Evolutionary conservation across 2,113 vertebrate genomes (phyloP).

Genomic region (Chitala chitala): DNA sequence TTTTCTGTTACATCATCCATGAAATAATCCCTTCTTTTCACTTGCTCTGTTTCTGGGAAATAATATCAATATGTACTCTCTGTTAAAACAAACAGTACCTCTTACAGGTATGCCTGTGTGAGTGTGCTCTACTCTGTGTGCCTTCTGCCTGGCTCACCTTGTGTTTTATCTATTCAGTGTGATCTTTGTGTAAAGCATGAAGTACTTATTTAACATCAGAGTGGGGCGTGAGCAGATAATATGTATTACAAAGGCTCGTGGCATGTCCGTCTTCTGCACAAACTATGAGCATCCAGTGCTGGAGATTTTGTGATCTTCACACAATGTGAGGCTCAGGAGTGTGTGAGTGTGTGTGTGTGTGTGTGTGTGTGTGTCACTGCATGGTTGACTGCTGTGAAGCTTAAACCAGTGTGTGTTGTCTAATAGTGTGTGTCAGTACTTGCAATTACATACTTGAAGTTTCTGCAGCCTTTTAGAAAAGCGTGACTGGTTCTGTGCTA

Average conservation of each 20-base stretch:
- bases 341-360: not conserved
- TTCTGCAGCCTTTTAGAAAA: not conserved
- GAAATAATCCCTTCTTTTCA: not conserved
- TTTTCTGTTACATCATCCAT: not conserved
- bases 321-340: not conserved
- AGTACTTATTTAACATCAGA: not conserved
- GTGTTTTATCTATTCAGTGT: not conserved
- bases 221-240: not conserved
- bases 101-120: not conserved
- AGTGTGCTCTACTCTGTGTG: not conserved
- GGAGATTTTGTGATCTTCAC: not conserved
- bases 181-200: not conserved
- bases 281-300: not conserved
- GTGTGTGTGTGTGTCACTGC: not conserved
- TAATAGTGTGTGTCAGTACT: not conserved
- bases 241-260: not conserved
- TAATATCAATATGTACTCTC: constrained; percentile 1
- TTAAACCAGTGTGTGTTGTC: not conserved
- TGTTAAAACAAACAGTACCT: not conserved
- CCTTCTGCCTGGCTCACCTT: not conserved
- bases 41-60: constrained; percentile 2
- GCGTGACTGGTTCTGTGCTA: not conserved
- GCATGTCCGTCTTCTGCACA: not conserved
- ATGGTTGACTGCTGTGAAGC: not conserved
- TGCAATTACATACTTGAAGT: not conserved